Evolutionary conservation across 2,888 invertebrate genomes (phyloP).

Genomic region (Thecophora atra): DNA sequence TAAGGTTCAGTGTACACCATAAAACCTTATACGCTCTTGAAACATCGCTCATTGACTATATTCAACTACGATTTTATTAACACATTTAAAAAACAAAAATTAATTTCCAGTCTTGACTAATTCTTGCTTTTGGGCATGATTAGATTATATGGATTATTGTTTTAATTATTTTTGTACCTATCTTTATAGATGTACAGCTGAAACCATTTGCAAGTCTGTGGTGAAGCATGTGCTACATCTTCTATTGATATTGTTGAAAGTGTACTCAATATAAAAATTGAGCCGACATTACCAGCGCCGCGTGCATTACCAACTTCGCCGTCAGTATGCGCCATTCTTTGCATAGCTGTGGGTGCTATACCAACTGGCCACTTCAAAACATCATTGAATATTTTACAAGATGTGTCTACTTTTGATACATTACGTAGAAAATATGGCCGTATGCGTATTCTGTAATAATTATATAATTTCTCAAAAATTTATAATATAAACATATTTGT

Average conservation of each 20-base stretch:
- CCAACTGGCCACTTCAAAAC: constrained; percentile 79
- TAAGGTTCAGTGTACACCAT: too few relatives aligned
- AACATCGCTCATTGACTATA: too few relatives aligned
- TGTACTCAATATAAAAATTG: constrained; percentile 85
- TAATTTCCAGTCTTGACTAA: too few relatives aligned
- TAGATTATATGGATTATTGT: too few relatives aligned
- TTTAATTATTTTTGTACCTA: constrained; percentile 68
- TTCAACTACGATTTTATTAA: too few relatives aligned
- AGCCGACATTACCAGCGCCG: constrained; percentile 82
- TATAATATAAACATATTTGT: not conserved
- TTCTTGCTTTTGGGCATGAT: too few relatives aligned
- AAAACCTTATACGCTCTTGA: too few relatives aligned
- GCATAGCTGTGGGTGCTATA: constrained; percentile 90
- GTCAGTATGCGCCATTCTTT: constrained; percentile 87
- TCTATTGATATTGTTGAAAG: constrained; percentile 88
- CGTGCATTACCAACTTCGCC: constrained; percentile 86
- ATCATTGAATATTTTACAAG: constrained; percentile 73
- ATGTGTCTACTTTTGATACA: constrained; percentile 73
- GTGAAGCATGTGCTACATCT: constrained; percentile 82
- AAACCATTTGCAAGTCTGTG: constrained; percentile 84
- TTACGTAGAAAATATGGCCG: constrained; percentile 81
- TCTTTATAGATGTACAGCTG: constrained; percentile 91
- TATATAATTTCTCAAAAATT: not conserved
- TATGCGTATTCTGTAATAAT: constrained; percentile 67
- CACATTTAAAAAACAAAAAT: too few relatives aligned